A percentile compares a stretch with the other conserved stretches of the same genome.
Evolutionary conservation across 2,113 vertebrate species (phyloP).

Genomic region (crab-eating macaque (Macaca fascicularis)): T2T-MFA8v1.1 NC_088395.1:12316501-12317000

Average conservation of each 20-base stretch:
- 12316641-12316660: neutral
- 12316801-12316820: neutral
- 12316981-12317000: neutral
- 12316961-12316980: conserved; percentile 37
- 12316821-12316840: conserved; percentile 6
- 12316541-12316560: neutral
- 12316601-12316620: neutral
- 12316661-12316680: neutral
- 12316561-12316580: conserved; percentile 9
- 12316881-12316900: conserved; percentile 59
- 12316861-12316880: conserved; percentile 16
- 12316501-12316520: neutral
- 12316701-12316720: neutral
- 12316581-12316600: neutral
- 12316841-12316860: conserved; percentile 39
- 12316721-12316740: neutral
- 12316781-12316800: conserved; percentile 7
- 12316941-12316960: neutral
- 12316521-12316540: neutral
- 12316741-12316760: neutral
- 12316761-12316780: neutral
- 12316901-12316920: conserved; percentile 48
- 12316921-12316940: conserved; percentile 56
- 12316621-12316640: conserved; percentile 26
- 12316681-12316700: neutral